These are phyloP conservation scores for Nibea albiflora DNA, from an alignment of 2,113 vertebrate genomes.

Conservation along the genomic window DNA sequence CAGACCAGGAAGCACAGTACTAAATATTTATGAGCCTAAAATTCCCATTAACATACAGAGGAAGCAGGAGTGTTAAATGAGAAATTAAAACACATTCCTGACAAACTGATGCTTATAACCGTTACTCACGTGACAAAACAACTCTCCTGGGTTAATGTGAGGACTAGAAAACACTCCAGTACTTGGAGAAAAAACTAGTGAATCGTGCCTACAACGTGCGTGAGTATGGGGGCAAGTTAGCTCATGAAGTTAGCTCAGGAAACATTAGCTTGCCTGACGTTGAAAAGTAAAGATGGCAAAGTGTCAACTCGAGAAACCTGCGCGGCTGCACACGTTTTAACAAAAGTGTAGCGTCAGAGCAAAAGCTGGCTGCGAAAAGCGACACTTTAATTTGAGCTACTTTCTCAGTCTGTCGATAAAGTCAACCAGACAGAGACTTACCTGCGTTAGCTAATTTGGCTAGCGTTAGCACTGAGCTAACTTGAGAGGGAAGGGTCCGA, in stretches of 20 bases:
- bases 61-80: not conserved
- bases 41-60: not conserved
- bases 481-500: conserved; percentile 54
- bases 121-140: not conserved
- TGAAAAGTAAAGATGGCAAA: conserved; percentile 58
- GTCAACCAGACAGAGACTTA: conserved; percentile 22
- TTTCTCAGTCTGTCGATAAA: conserved; percentile 26
- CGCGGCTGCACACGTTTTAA: not conserved
- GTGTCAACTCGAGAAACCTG: conserved; percentile 53
- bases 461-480: conserved; percentile 51
- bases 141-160: not conserved
- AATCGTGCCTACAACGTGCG: conserved; percentile 44
- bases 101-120: not conserved
- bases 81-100: not conserved
- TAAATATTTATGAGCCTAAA: not conserved
- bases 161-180: not conserved
- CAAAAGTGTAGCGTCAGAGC: not conserved
- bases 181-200: not conserved
- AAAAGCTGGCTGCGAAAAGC: not conserved
- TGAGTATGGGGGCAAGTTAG: conserved; percentile 27
- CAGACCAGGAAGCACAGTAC: too few relatives aligned
- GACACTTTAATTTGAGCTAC: not conserved
- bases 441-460: conserved; percentile 47
- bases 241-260: conserved; percentile 30
- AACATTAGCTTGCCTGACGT: conserved; percentile 43